These are phyloP conservation scores for Oscheius myriophilus DNA, from an alignment of 2,888 invertebrate species.

Conservation along the genomic window DNA sequence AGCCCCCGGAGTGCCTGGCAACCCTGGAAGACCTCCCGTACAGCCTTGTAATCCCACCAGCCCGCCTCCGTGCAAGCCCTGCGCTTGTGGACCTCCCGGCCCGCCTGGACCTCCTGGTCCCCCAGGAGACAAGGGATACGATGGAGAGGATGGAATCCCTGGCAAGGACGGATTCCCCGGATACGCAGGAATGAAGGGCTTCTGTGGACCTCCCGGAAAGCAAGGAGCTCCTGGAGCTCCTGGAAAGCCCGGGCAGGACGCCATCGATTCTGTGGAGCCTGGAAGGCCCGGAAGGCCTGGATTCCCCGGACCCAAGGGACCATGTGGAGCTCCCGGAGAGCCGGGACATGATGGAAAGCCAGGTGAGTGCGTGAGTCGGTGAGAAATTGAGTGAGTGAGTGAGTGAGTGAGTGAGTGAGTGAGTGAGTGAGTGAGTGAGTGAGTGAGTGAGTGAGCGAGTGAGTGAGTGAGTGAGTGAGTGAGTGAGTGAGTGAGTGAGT, in stretches of 20 bases:
- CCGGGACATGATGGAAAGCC: slow-evolving; percentile 15
- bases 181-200: background rate
- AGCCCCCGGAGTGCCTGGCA: slow-evolving; percentile 42
- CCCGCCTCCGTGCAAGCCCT: slow-evolving; percentile 45
- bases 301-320: background rate
- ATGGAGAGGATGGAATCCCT: slow-evolving; percentile 20
- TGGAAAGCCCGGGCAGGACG: no score
- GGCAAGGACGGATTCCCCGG: slow-evolving; percentile 5
- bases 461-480: no score
- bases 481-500: no score
- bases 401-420: no score
- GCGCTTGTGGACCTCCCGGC: slow-evolving; percentile 41
- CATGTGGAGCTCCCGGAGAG: slow-evolving; percentile 10
- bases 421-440: no score
- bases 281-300: background rate
- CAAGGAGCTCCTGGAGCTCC: no score
- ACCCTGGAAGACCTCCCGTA: slow-evolving; percentile 34
- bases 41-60: slow-evolving; percentile 36
- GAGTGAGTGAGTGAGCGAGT: no score
- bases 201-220: no score
- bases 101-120: slow-evolving; percentile 15
- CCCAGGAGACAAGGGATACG: slow-evolving; percentile 11
- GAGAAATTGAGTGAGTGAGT: no score
- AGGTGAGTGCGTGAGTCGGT: no score
- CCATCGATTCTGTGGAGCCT: no score